Evolutionary conservation across 2,113 vertebrate species (phyloP).

Genomic region (Crotalus horridus): DNA sequence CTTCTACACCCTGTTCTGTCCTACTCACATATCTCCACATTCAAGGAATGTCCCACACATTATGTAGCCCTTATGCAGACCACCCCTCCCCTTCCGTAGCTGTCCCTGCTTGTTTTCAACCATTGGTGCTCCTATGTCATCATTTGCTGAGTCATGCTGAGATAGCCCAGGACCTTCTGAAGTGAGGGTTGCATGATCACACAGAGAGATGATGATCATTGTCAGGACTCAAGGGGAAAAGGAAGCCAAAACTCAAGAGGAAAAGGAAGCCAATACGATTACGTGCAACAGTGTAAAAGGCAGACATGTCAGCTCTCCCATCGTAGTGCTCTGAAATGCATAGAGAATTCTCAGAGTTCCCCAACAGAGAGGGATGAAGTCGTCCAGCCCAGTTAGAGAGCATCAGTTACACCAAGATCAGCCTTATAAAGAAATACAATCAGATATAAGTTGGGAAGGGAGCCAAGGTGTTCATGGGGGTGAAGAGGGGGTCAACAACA

Average conservation of each 20-base stretch:
- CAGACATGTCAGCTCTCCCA: neutral
- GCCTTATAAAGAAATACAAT: too few species aligned
- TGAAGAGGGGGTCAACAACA: too few species aligned
- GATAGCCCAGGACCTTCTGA: neutral
- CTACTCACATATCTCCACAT: neutral
- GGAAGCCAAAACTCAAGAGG: neutral
- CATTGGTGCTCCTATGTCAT: neutral
- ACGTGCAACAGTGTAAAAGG: neutral
- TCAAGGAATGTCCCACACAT: neutral
- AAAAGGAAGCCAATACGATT: neutral
- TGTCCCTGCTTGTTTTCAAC: neutral
- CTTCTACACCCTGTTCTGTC: neutral
- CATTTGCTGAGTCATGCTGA: conserved; percentile 4
- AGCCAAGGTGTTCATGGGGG: too few species aligned
- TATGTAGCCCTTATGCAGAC: neutral
- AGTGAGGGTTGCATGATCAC: neutral
- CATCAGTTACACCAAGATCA: neutral
- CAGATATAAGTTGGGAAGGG: too few species aligned
- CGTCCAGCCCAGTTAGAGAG: neutral
- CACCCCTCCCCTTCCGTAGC: neutral
- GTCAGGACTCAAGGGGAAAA: neutral
- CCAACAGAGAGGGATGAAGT: neutral
- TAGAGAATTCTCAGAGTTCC: neutral
- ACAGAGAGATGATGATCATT: neutral
- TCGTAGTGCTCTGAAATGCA: neutral